phyloP scores from a whole-genome alignment of 1,140 invertebrate species.

The Tyrophagus putrescentiae region DNA sequence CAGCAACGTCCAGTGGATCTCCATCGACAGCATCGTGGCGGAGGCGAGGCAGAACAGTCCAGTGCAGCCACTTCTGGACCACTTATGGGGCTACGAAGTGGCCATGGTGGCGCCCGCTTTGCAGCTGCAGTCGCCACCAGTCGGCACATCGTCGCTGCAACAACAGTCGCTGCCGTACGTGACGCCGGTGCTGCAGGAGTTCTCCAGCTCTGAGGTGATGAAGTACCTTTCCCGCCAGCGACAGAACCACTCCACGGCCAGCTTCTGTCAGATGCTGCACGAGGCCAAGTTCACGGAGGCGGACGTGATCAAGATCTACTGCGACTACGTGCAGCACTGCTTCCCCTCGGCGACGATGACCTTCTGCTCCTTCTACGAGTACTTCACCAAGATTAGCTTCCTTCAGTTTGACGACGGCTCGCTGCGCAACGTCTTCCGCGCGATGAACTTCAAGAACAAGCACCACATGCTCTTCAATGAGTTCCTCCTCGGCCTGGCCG shows the following conservation, averaged over 20 bases:
- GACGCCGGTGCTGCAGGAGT: not conserved
- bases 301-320: conserved; percentile 21
- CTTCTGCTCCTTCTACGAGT: conserved; percentile 12
- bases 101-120: not conserved
- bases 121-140: not conserved
- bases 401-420: not conserved
- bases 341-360: conserved; percentile 22
- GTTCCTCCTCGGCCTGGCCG: conserved; percentile 35
- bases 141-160: not conserved
- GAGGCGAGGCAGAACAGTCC: not conserved
- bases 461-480: conserved; percentile 10
- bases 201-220: not conserved
- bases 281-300: conserved; percentile 20
- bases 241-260: not conserved
- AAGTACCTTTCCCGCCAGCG: not conserved
- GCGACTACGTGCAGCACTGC: conserved; percentile 24
- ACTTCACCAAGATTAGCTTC: conserved; percentile 15
- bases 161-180: too few species aligned
- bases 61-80: not conserved
- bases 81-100: conserved; percentile 8
- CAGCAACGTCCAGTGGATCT: not conserved
- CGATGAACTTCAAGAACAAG: not conserved
- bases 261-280: not conserved
- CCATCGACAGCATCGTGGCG: not conserved
- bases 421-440: not conserved